A percentile compares a stretch with the other conserved stretches of the same genome.
phyloP scores from a whole-genome alignment of 2,797 vertebrate genomes.

The Saxicola maurus region DNA sequence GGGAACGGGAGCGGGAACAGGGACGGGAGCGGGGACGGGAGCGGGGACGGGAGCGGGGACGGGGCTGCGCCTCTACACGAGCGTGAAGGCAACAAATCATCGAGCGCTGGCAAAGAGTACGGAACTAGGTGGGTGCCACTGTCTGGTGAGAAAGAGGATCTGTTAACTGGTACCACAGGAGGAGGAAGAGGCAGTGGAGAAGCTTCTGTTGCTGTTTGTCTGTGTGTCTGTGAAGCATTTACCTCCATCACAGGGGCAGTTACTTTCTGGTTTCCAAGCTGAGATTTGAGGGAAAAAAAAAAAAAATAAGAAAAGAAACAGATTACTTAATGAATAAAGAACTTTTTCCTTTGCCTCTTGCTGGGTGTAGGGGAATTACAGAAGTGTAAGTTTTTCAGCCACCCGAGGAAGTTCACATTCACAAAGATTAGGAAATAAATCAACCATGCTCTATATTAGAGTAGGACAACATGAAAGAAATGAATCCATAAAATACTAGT shows the following conservation, averaged over 20 bases:
- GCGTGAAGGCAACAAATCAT: slow-evolving; percentile 65
- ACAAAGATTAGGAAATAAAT: slow-evolving; percentile 61
- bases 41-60: not conserved
- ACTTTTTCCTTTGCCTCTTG: slow-evolving; percentile 50
- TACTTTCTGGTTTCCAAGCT: slow-evolving; percentile 74
- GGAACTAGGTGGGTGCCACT: slow-evolving; percentile 75
- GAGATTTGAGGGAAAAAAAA: slow-evolving; percentile 67
- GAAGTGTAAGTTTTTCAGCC: slow-evolving; percentile 40
- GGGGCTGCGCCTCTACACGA: slow-evolving; percentile 65
- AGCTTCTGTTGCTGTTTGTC: slow-evolving; percentile 76
- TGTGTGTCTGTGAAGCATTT: slow-evolving; percentile 74
- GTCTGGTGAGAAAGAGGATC: slow-evolving; percentile 72
- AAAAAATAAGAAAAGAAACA: slow-evolving; percentile 76
- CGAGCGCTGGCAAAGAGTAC: slow-evolving; percentile 69
- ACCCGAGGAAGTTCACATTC: slow-evolving; percentile 30
- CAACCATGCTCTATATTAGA: slow-evolving; percentile 24
- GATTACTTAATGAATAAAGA: slow-evolving; percentile 62
- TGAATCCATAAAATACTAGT: slow-evolving; percentile 6
- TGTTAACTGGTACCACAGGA: slow-evolving; percentile 63
- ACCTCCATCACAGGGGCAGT: slow-evolving; percentile 70
- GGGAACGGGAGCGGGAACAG: too few species aligned
- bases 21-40: too few species aligned
- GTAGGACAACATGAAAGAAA: slow-evolving; percentile 37
- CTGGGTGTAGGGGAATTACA: slow-evolving; percentile 20
- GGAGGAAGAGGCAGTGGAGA: slow-evolving; percentile 67